Conservation (phyloP, 2,113 vertebrate species). For the Rousettus leschenaultii region DNA sequence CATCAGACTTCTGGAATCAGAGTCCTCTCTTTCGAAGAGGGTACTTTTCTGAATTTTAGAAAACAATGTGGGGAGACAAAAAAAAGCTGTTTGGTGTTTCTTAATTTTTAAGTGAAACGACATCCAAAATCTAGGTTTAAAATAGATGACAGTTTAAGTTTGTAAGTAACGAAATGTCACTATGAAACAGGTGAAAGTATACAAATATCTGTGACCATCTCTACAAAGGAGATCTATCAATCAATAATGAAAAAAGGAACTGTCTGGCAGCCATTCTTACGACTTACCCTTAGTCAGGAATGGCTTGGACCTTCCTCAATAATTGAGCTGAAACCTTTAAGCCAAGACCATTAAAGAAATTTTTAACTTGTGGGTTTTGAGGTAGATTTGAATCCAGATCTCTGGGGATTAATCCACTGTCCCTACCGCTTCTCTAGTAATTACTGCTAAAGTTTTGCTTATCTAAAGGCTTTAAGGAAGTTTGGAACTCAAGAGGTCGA, state of each 20-base stretch:
- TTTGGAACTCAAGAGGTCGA: conserved; percentile 76
- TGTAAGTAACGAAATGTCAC: not conserved
- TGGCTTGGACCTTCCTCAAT: not conserved
- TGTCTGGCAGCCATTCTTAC: not conserved
- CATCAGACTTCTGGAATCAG: not conserved
- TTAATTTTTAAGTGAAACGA: not conserved
- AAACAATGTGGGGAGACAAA: not conserved
- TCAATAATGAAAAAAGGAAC: not conserved
- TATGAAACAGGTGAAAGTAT: not conserved
- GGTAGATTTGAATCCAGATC: conserved; percentile 71
- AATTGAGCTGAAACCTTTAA: not conserved
- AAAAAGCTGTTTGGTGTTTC: not conserved
- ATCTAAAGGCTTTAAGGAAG: conserved; percentile 82
- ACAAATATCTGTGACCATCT: not conserved
- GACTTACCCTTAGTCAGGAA: not conserved
- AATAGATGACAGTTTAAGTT: not conserved
- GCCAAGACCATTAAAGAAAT: not conserved
- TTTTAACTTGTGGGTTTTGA: conserved; percentile 61
- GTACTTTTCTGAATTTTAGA: conserved; percentile 10
- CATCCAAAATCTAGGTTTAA: not conserved
- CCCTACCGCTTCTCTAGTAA: conserved; percentile 66
- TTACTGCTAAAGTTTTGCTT: conserved; percentile 74
- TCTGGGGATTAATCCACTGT: conserved; percentile 56
- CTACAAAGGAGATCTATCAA: not conserved
- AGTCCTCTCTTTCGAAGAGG: not conserved